Evolutionary conservation across 2,113 vertebrate genomes (phyloP), one percentile per base, ranked within the genome.

Genomic region (Phaethon lepturus): DNA sequence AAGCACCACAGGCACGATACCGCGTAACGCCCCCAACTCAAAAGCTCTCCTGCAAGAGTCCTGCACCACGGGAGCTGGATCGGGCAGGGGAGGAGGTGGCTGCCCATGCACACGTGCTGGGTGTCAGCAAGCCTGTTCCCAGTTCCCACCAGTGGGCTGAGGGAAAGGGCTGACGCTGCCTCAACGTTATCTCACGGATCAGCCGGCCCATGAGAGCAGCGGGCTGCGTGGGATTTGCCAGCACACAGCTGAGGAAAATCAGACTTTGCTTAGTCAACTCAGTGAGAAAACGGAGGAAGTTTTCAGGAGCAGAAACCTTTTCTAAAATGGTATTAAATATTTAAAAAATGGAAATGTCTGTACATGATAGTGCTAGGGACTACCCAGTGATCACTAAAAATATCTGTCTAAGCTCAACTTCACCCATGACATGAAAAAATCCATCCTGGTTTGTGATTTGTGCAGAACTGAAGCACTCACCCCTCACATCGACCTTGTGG

Each of bases 1-100:
- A 40, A 72, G 60, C 45, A 72, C 31, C 33, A 28, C 1, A 19
- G 71, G 31, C 66, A 20, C 42, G 3, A 10, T 0, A 1, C 26
- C 56, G 42, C 1, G 0, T 55, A 50, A 33, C 7, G 4, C 1
- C 23, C 23, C 25, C 0, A 0, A 3, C 50, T 29, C 80, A 13
- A 62, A 60, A 49, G 22, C 62, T 66, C 11, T 79, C 28, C 81
- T 64, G 69, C 13, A 73, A 45, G 49, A 49, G 31, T 10, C 60
- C 52, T 53, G 56, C 35, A 10, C 29, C 10, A 4, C 49, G 8
- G 83, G 26, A 94, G 22, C 2, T 86, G 63, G 38, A 55, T 16
- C 2, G 10, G 45, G 31, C 67, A 78, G 44, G 44, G 50, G 12
- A 89, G 90, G 67, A 80, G 84, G 42, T 44, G 66, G n/a, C 63